phyloP scores from a whole-genome alignment of 2,888 invertebrate species.

The Odontocolon sp. region DNA sequence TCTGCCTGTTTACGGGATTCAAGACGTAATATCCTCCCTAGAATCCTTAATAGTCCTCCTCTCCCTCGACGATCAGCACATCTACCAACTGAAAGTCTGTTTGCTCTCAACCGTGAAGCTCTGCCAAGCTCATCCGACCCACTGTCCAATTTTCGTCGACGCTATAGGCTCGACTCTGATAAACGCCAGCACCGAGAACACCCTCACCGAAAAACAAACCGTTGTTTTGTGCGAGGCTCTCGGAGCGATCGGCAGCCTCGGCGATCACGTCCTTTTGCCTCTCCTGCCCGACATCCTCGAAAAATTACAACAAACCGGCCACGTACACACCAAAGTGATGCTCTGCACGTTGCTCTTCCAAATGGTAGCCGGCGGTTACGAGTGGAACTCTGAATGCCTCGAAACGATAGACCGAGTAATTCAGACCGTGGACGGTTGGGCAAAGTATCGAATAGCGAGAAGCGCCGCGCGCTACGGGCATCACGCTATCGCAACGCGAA shows the following conservation, averaged over 20 bases:
- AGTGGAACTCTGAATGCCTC: conserved; percentile 85
- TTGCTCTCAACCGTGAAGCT: conserved; percentile 88
- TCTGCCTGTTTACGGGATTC: conserved; percentile 84
- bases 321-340: conserved; percentile 83
- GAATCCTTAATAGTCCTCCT: conserved; percentile 86
- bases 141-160: conserved; percentile 86
- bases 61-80: conserved; percentile 80
- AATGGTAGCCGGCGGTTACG: conserved; percentile 87
- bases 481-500: conserved; percentile 86
- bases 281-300: conserved; percentile 83
- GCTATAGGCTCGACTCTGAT: conserved; percentile 83
- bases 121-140: conserved; percentile 85
- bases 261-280: conserved; percentile 82
- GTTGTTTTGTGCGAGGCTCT: conserved; percentile 88
- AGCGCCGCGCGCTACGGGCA: conserved; percentile 94
- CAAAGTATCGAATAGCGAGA: conserved; percentile 92
- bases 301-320: conserved; percentile 79
- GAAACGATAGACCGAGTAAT: conserved; percentile 84
- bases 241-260: conserved; percentile 87
- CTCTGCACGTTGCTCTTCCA: conserved; percentile 93
- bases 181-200: conserved; percentile 70
- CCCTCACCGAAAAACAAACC: conserved; percentile 74
- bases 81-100: conserved; percentile 85
- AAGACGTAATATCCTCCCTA: conserved; percentile 85
- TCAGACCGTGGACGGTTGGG: conserved; percentile 87